These are phyloP conservation scores for Tylochromis polylepis DNA, from an alignment of 2,113 vertebrate species.

Conservation along the genomic window DNA sequence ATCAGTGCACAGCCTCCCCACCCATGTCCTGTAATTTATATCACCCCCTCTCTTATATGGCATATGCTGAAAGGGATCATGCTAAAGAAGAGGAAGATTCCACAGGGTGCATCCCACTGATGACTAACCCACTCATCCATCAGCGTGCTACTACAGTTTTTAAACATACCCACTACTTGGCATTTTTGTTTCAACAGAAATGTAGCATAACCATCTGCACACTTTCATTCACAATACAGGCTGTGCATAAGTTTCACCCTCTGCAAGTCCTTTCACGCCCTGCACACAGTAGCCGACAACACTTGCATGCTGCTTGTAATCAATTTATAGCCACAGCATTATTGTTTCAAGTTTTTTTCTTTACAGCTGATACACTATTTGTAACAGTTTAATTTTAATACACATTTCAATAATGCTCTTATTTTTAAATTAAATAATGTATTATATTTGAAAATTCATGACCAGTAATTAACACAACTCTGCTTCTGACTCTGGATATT, in stretches of 20 bases:
- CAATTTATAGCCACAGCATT: background rate
- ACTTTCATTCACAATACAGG: background rate
- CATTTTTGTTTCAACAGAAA: background rate
- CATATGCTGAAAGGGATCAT: background rate
- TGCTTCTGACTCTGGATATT: constrained; percentile 7
- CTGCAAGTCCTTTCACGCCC: background rate
- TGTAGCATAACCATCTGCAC: background rate
- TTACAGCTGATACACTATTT: background rate
- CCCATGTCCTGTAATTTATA: background rate
- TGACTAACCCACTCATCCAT: background rate
- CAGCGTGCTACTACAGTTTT: background rate
- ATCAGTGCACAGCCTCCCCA: background rate
- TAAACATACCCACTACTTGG: background rate
- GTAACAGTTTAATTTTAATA: background rate
- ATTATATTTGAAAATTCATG: background rate
- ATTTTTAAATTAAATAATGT: background rate
- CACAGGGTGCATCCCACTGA: background rate
- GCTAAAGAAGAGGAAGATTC: background rate
- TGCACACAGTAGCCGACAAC: background rate
- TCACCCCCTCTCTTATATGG: background rate
- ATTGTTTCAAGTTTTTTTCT: background rate
- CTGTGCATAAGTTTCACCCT: background rate
- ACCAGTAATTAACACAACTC: background rate
- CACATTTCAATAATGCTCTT: background rate
- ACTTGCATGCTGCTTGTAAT: background rate